Evolutionary conservation across 2,113 vertebrate genomes (phyloP).

Genomic region (Pogonocichla stellata): DNA sequence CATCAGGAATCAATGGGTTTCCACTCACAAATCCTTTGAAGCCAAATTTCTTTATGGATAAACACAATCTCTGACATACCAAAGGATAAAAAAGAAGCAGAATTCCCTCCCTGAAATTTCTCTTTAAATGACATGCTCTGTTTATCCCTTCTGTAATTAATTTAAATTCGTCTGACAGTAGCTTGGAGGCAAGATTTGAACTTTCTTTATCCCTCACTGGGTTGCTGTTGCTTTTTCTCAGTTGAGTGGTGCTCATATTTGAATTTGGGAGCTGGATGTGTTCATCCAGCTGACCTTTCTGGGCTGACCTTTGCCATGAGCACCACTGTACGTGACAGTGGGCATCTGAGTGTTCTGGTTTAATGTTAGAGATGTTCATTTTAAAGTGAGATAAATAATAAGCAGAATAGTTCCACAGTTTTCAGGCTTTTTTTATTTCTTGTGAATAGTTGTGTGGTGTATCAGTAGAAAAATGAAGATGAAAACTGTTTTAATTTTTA

Average conservation of each 20-base stretch:
- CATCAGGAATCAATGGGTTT: not conserved
- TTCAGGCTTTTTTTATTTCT: not conserved
- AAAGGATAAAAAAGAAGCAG: not conserved
- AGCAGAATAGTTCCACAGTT: not conserved
- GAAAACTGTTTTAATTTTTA: not conserved
- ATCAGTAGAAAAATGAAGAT: not conserved
- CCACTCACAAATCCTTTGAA: not conserved
- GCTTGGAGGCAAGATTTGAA: not conserved
- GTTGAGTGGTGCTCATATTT: not conserved
- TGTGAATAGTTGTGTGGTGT: not conserved
- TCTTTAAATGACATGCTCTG: not conserved
- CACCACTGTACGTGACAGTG: rapidly evolving
- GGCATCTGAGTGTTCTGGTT: not conserved
- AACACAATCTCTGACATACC: not conserved
- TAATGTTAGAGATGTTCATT: not conserved
- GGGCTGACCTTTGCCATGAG: not conserved
- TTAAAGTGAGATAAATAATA: not conserved
- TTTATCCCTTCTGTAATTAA: not conserved
- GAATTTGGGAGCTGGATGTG: not conserved
- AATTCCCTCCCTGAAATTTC: not conserved
- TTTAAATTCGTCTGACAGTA: not conserved
- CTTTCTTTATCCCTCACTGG: not conserved
- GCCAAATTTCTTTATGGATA: not conserved
- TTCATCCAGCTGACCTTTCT: not conserved
- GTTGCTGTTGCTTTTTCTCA: not conserved